Evolutionary conservation across 2,113 vertebrate species (phyloP).

Genomic region (Leptosomus discolor): DNA sequence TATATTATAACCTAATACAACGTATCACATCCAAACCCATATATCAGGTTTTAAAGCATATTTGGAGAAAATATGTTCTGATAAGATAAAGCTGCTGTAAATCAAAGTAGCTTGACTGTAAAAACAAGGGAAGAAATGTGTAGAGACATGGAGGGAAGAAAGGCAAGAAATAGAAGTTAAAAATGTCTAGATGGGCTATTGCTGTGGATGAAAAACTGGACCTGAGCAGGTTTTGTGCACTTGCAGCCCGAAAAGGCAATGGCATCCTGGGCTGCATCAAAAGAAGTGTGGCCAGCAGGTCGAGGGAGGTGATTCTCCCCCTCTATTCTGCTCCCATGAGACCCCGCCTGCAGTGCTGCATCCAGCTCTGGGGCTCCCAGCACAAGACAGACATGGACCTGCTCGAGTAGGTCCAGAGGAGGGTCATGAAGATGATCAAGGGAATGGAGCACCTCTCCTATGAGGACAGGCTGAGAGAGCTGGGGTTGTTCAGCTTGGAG

Average conservation of each 20-base stretch:
- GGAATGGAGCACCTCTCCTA: neutral
- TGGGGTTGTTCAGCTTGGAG: neutral
- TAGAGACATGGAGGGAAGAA: neutral
- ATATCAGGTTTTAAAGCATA: neutral
- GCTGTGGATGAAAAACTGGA: neutral
- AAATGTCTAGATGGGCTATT: neutral
- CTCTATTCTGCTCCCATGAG: neutral
- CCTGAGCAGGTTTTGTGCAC: accelerated
- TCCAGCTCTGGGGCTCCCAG: neutral
- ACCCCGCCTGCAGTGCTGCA: neutral
- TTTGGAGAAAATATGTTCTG: neutral
- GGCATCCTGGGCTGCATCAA: neutral
- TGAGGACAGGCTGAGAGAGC: neutral
- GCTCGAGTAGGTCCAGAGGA: accelerated
- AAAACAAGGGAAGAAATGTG: neutral
- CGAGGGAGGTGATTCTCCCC: neutral
- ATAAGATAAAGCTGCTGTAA: neutral
- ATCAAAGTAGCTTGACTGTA: neutral
- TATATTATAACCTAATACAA: neutral
- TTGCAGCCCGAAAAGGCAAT: neutral
- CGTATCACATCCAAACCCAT: neutral
- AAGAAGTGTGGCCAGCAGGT: neutral
- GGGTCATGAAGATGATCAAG: neutral
- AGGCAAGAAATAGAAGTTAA: neutral
- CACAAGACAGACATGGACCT: neutral